These are phyloP conservation scores for Falco biarmicus DNA, from an alignment of 2,797 vertebrate species.

Conservation along the genomic window DNA sequence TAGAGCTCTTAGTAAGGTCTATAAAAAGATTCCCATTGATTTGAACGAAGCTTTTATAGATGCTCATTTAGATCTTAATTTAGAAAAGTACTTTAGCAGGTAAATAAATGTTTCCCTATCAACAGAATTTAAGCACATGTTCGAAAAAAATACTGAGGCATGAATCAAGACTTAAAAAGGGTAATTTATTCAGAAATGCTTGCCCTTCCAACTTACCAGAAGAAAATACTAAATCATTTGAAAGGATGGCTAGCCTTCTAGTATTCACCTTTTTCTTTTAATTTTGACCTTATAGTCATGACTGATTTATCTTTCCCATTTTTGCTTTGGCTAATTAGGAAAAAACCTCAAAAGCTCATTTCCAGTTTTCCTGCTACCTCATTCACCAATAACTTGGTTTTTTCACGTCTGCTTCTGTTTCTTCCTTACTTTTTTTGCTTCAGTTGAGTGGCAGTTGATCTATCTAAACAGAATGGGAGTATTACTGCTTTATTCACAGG, in stretches of 20 bases:
- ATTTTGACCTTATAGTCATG: not conserved
- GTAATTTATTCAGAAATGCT: conserved; percentile 28
- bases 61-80: conserved; percentile 42
- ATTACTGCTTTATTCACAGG: not conserved
- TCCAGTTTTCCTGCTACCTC: not conserved
- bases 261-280: not conserved
- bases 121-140: conserved; percentile 11
- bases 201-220: not conserved
- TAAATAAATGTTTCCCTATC: conserved; percentile 42
- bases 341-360: not conserved
- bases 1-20: not conserved
- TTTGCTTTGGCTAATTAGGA: not conserved
- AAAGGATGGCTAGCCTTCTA: not conserved
- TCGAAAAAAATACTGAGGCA: not conserved
- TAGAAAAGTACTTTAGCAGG: conserved; percentile 23
- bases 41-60: conserved; percentile 25
- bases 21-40: conserved; percentile 41
- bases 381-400: not conserved
- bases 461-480: not conserved
- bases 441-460: not conserved
- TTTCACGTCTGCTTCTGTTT: not conserved
- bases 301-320: not conserved
- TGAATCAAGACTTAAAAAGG: conserved; percentile 17
- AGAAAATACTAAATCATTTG: not conserved
- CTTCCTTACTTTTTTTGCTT: not conserved